Conservation (phyloP, 2,888 invertebrate species). For the Drosophila paramelanica region DNA sequence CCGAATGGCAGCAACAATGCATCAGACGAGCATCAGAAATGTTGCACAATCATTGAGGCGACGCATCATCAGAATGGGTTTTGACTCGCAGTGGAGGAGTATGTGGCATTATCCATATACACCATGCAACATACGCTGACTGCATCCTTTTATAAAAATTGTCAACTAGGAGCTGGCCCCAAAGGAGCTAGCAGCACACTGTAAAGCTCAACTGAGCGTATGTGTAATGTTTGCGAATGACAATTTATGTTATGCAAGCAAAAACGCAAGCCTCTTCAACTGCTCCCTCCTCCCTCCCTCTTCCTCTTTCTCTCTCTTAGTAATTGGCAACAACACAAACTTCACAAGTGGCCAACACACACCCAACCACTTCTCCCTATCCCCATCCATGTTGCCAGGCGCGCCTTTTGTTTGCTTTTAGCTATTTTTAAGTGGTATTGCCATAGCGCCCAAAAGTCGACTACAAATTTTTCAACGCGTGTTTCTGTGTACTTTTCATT, state of each 20-base stretch:
- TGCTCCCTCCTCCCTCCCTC: neutral
- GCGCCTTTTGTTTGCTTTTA: slow-evolving; percentile 31
- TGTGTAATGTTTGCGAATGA: slow-evolving; percentile 76
- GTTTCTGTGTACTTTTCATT: slow-evolving; percentile 49
- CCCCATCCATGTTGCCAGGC: neutral
- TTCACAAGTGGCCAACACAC: slow-evolving; percentile 12
- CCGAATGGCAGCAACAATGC: slow-evolving; percentile 35
- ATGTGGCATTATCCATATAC: slow-evolving; percentile 17
- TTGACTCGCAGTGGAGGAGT: slow-evolving; percentile 6
- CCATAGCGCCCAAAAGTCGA: slow-evolving; percentile 59
- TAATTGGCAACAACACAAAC: slow-evolving; percentile 59
- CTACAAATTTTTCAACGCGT: slow-evolving; percentile 42
- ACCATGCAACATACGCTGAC: slow-evolving; percentile 47
- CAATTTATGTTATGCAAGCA: slow-evolving; percentile 60
- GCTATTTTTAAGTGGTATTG: slow-evolving; percentile 68
- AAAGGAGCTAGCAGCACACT: slow-evolving; percentile 51
- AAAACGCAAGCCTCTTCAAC: neutral
- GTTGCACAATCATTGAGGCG: slow-evolving; percentile 58
- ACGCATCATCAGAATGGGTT: slow-evolving; percentile 32
- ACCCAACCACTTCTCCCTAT: neutral
- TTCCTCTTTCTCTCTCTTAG: neutral
- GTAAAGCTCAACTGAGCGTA: slow-evolving; percentile 73
- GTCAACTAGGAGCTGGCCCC: slow-evolving; percentile 53
- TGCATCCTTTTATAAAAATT: slow-evolving; percentile 76
- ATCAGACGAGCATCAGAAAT: slow-evolving; percentile 46